Conservation (phyloP, 2,113 vertebrate species). For the Cheilinus undulatus region DNA sequence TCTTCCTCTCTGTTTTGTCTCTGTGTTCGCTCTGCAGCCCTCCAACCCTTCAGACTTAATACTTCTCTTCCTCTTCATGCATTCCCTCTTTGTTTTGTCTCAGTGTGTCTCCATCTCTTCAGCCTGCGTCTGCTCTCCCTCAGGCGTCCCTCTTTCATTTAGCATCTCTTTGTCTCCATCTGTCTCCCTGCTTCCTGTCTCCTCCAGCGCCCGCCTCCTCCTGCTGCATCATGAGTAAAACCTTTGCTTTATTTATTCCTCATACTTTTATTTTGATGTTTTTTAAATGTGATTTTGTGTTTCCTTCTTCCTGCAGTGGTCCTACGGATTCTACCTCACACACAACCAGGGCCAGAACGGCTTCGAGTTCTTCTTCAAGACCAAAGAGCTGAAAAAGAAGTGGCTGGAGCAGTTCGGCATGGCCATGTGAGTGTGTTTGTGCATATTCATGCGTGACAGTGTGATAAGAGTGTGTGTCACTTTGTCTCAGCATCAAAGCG, state of each 20-base stretch:
- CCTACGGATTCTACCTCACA: slow-evolving; percentile 98
- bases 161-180: slow-evolving; percentile 72
- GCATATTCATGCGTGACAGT: slow-evolving; percentile 4
- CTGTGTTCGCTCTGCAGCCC: slow-evolving; percentile 44
- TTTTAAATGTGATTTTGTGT: slow-evolving; percentile 16
- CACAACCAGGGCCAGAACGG: slow-evolving; percentile 96
- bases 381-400: slow-evolving; percentile 99
- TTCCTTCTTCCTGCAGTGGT: slow-evolving; percentile 88
- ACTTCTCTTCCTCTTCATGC: slow-evolving; percentile 29
- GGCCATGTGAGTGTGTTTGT: slow-evolving; percentile 93
- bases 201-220: slow-evolving; percentile 23
- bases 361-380: slow-evolving; percentile 98
- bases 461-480: slow-evolving; percentile 6
- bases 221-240: slow-evolving; percentile 11
- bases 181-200: slow-evolving; percentile 60
- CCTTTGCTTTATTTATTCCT: slow-evolving; percentile 4
- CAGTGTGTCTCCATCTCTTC: slow-evolving; percentile 46
- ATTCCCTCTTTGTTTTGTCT: slow-evolving; percentile 35
- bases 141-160: slow-evolving; percentile 60
- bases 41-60: slow-evolving; percentile 49
- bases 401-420: slow-evolving; percentile 99
- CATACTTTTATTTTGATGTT: slow-evolving; percentile 12
- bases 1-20: slow-evolving; percentile 47
- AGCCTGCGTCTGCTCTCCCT: slow-evolving; percentile 45
- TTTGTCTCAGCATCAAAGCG: slow-evolving; percentile 17